Evolutionary conservation across 2,113 vertebrate species (phyloP).

Genomic region (Mesoclemmys tuberculata): DNA sequence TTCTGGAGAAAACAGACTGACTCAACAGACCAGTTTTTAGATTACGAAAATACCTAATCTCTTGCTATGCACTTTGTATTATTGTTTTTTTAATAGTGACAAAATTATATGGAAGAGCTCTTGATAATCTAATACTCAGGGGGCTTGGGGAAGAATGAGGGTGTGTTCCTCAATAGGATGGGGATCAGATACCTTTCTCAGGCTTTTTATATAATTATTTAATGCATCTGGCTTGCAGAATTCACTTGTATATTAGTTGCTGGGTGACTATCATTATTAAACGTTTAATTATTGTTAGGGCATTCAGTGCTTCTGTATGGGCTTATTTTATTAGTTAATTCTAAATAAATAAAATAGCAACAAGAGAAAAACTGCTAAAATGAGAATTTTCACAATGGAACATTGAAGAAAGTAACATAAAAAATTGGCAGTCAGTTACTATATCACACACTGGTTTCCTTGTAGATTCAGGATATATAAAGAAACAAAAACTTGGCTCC

Average conservation of each 20-base stretch:
- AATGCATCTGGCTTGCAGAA: not conserved
- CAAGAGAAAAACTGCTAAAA: not conserved
- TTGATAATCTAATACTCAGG: not conserved
- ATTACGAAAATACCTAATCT: not conserved
- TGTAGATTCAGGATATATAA: not conserved
- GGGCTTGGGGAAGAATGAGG: not conserved
- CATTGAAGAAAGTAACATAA: not conserved
- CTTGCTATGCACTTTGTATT: not conserved
- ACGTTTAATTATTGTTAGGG: not conserved
- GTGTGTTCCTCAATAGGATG: not conserved
- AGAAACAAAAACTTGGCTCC: not conserved
- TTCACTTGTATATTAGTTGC: not conserved
- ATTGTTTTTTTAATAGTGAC: not conserved
- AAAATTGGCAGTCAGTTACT: not conserved
- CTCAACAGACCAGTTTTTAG: not conserved
- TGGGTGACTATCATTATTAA: not conserved
- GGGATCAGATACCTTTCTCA: not conserved
- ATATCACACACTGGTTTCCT: not conserved
- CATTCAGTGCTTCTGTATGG: not conserved
- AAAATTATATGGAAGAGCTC: not conserved
- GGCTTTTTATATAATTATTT: not conserved
- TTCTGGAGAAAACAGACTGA: not conserved
- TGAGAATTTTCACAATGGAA: not conserved
- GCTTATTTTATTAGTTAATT: not conserved
- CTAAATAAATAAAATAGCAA: not conserved